Conservation (phyloP, 1,140 invertebrate species). For the Mactra quadrangularis region DNA sequence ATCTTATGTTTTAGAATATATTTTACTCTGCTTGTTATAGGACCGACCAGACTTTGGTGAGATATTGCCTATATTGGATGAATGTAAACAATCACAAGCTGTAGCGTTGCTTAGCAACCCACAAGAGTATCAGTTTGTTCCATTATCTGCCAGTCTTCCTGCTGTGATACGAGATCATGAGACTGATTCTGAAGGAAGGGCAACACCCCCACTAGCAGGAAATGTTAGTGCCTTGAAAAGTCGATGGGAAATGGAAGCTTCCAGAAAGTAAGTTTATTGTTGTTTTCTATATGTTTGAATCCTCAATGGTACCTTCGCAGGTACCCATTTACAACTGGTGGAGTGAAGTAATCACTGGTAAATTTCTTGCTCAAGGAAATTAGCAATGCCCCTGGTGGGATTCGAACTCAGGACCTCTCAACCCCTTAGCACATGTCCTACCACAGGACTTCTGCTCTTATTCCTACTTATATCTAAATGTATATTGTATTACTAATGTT, state of each 20-base stretch:
- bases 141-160: conserved; percentile 65
- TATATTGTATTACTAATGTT: too few relatives aligned
- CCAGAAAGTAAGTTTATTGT: conserved; percentile 68
- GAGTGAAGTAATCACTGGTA: too few relatives aligned
- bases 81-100: conserved; percentile 77
- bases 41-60: conserved; percentile 83
- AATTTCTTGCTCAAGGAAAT: too few relatives aligned
- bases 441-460: too few relatives aligned
- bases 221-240: conserved; percentile 81
- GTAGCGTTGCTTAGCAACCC: conserved; percentile 77
- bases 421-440: too few relatives aligned
- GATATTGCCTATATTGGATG: conserved; percentile 81
- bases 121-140: conserved; percentile 49
- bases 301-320: neutral
- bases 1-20: too few relatives aligned
- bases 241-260: conserved; percentile 82
- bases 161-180: conserved; percentile 72
- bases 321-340: too few relatives aligned
- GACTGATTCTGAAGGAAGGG: conserved; percentile 68
- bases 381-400: too few relatives aligned
- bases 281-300: neutral
- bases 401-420: too few relatives aligned
- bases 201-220: conserved; percentile 77
- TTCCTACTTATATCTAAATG: neutral
- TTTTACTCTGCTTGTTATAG: conserved; percentile 58